Base-by-base conservation (phyloP, 2,797 vertebrate genomes). In the Onychomys torridus region DNA sequence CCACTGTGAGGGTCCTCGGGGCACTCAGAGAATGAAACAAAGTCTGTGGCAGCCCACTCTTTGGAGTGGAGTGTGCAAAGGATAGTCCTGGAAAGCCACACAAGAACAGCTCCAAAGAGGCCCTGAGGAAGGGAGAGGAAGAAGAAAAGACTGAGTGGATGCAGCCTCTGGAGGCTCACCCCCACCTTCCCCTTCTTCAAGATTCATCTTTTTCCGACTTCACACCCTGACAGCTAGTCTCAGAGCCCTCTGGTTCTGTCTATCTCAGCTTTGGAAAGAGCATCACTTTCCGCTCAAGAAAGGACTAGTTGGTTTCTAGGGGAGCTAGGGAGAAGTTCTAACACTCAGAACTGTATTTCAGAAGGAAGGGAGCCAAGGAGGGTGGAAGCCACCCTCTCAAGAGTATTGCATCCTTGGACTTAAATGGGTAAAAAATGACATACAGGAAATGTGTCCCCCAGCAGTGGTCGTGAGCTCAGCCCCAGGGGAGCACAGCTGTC, bases 341-440 rank as follows among this genome's bases (percentile, higher is more conserved):
- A 29, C 89, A 29, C 6, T 27, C 67, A n/a, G 43, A 76, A 94
- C 17, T 77, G 83, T 75, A 75, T 92, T 95, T 97, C 59, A 71
- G 82, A 57, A 91, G 61, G n/a, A 52, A 55, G 78, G 43, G n/a
- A 29, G 63, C 12, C 25, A 76, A 61, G 61, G 52, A 82, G 32
- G 32, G 79, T 71, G 83, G 96, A 93, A 55, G 77, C 91, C 83
- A 87, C 69, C 89, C 94, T 85, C 61, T 61, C 23, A 55, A 73
- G 67, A 52, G 89, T 40, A 86, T 94, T 76, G 40, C 90, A 93
- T 97, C 84, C 90, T 96, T 97, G 97, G 97, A 97, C 96, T 96
- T 98, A 97, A 97, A 94, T 97, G 96, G 94, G 87, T 97, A 84
- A 97, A 97, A 97, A 97, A 96, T 4, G 57, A 96, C 91, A 46